A percentile compares a stretch with the other conserved stretches of the same genome.
Evolutionary conservation across 2,113 vertebrate genomes (phyloP).

Genomic region (Rhizomys pruinosus): DNA sequence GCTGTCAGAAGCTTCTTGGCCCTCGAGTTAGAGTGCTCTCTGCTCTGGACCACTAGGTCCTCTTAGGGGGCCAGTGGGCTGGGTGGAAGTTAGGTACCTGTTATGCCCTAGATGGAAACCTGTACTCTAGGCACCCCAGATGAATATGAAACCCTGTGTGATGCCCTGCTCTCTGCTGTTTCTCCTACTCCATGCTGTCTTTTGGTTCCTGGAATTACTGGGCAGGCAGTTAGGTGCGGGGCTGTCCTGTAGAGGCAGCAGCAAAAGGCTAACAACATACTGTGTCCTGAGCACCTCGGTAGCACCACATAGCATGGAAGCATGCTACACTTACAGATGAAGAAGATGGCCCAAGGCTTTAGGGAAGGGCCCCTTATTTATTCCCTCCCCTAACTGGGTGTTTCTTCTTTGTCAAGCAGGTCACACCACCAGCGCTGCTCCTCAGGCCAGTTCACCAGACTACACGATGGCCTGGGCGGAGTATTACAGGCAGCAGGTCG

Average conservation of each 20-base stretch:
- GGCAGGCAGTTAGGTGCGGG: neutral
- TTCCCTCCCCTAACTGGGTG: neutral
- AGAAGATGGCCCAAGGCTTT: neutral
- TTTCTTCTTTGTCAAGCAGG: slow-evolving; percentile 83
- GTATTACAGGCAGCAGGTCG: slow-evolving; percentile 97
- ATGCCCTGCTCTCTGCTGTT: neutral
- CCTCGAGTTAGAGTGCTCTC: neutral
- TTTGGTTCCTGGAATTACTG: neutral
- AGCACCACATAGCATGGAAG: neutral
- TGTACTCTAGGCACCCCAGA: neutral
- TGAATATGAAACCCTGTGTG: too few species aligned
- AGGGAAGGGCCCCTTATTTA: neutral
- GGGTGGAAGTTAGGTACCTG: too few species aligned
- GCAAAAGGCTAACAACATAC: neutral
- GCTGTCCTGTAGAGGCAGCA: neutral
- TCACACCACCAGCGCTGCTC: slow-evolving; percentile 92
- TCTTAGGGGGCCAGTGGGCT: neutral
- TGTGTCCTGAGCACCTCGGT: neutral
- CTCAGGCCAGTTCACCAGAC: slow-evolving; percentile 96
- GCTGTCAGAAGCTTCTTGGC: neutral
- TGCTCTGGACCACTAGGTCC: neutral
- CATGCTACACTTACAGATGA: neutral
- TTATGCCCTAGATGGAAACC: neutral
- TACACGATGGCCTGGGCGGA: slow-evolving; percentile 98
- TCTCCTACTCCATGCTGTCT: neutral